phyloP scores from a whole-genome alignment of 2,113 vertebrate species.

The Eretmochelys imbricata region DNA sequence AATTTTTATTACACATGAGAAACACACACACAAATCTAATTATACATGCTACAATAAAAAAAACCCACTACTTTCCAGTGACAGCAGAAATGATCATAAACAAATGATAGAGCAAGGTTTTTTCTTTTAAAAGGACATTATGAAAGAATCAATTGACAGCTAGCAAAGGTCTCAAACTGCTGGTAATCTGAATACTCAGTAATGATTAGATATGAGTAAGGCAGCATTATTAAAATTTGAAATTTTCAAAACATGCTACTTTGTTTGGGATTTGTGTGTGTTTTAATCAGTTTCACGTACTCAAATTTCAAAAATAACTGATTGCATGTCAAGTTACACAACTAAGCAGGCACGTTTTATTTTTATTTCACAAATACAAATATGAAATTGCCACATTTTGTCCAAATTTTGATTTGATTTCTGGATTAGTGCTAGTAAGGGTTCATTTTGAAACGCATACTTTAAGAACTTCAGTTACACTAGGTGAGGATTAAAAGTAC shows the following conservation, averaged over 20 bases:
- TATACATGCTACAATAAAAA: neutral
- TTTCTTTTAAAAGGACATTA: neutral
- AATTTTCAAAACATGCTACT: neutral
- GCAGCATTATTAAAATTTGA: neutral
- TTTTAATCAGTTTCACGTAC: neutral
- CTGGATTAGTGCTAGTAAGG: neutral
- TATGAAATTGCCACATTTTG: neutral
- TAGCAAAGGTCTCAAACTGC: neutral
- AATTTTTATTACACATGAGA: neutral
- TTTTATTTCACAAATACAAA: neutral
- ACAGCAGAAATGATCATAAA: neutral
- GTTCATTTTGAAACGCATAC: neutral
- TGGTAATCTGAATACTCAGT: neutral
- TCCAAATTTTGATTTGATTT: neutral
- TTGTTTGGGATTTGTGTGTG: neutral
- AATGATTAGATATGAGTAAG: neutral
- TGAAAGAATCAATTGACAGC: neutral
- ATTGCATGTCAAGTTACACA: neutral
- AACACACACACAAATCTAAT: neutral
- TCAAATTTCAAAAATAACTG: neutral
- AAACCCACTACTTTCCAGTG: neutral
- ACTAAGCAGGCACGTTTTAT: neutral
- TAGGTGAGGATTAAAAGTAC: neutral
- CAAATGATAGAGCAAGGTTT: neutral
- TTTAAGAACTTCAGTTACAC: neutral